Evolutionary conservation across 2,797 vertebrate species (phyloP).

Genomic region (Otolemur crassicaudatus): DNA sequence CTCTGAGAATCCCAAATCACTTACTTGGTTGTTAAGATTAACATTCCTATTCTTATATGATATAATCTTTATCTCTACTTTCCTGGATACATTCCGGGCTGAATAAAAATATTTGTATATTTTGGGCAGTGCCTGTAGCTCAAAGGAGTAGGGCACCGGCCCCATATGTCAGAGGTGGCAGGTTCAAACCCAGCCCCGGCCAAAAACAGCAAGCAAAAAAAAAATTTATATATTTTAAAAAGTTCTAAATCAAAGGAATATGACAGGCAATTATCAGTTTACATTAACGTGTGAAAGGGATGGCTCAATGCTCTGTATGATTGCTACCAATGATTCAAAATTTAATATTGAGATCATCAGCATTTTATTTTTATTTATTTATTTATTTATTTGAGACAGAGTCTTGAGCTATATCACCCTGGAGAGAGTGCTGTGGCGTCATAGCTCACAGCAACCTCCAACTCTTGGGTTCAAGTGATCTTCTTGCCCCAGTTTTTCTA

Average conservation of each 20-base stretch:
- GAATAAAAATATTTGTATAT: conserved; percentile 27
- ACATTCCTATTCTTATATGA: conserved; percentile 43
- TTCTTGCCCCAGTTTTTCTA: too few species aligned
- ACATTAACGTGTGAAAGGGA: conserved; percentile 27
- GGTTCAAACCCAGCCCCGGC: too few species aligned
- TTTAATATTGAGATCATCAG: conserved; percentile 32
- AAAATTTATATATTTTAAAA: background rate
- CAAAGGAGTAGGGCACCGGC: too few species aligned
- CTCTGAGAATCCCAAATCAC: background rate
- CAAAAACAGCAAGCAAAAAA: too few species aligned
- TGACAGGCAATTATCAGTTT: conserved; percentile 13
- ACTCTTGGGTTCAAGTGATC: too few species aligned
- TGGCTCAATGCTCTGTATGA: background rate
- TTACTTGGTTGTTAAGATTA: conserved; percentile 55
- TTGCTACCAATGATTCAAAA: conserved; percentile 10
- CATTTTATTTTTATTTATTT: background rate
- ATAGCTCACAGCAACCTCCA: too few species aligned
- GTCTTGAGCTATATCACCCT: too few species aligned
- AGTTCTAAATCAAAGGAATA: background rate
- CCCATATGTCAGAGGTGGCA: too few species aligned
- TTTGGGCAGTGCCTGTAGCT: too few species aligned
- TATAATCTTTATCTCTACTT: background rate
- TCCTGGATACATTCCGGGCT: conserved; percentile 50
- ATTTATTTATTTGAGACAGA: too few species aligned
- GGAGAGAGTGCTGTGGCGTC: too few species aligned